Percentiles rank a stretch among this genome's conserved stretches.
phyloP scores from a whole-genome alignment of 1,140 invertebrate genomes.

The Platorchestia sp. region DNA sequence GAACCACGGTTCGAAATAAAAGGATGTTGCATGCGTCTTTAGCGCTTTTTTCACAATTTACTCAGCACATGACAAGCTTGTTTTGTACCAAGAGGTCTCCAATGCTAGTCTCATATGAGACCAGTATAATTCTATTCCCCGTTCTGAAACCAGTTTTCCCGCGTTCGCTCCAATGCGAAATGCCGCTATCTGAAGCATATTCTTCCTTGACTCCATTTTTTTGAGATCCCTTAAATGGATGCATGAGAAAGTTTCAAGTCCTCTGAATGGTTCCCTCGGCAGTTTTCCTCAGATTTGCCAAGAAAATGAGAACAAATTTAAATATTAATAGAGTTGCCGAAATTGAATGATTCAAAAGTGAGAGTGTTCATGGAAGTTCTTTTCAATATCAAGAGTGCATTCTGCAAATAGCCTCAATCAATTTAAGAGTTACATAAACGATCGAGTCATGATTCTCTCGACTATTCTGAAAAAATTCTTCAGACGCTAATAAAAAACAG shows the following conservation, averaged over 20 bases:
- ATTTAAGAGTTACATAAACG: background rate
- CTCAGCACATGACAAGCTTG: no score
- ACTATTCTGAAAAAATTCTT: background rate
- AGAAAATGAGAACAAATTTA: constrained; percentile 26
- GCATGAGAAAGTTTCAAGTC: constrained; percentile 36
- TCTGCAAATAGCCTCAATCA: background rate
- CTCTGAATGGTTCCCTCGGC: background rate
- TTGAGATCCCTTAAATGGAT: background rate
- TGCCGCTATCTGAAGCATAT: background rate
- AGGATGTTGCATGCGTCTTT: no score
- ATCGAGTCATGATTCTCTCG: background rate
- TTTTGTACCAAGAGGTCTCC: no score
- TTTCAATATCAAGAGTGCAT: background rate
- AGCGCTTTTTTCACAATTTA: no score
- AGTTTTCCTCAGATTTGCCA: constrained; percentile 9
- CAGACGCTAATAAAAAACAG: no score
- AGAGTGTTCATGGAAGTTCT: background rate
- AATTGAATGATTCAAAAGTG: background rate
- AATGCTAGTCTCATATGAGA: no score
- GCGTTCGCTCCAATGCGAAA: background rate
- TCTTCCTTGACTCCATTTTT: background rate
- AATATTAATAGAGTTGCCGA: constrained; percentile 15
- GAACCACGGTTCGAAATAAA: no score
- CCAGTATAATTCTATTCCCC: background rate
- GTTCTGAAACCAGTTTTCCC: background rate